Base-by-base conservation (phyloP, 2,888 invertebrate species). In the Octonoba sinensis region DNA sequence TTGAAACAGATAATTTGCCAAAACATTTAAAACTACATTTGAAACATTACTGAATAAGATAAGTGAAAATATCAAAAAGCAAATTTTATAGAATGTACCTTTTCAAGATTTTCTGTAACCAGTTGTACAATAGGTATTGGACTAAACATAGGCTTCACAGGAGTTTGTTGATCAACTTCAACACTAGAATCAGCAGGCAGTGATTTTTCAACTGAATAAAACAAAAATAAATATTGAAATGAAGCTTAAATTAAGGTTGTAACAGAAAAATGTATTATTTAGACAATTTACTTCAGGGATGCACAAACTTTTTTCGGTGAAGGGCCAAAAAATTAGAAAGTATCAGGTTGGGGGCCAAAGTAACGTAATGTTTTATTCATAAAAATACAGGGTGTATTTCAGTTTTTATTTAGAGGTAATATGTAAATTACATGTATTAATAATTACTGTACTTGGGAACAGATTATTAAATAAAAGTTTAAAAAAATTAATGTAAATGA, bases 141-240 rank as follows among this genome's bases (percentile, higher is more conserved):
- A 59, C 82, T 82, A 57, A 84, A 77, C 73, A 84, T 78, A 12
- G 84, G 85, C 20, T 82, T 81, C 4, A 77, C 75, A 36, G 73
- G 49, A 16, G 82, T 60, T n/a, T 78, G 79, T 47, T 79, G 83
- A 64, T 85, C 81, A 76, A 59, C 84, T 64, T 84, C 85, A 71
- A 64, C 46, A 59, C 60, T 15, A 16, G 59, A 36, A 20, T 79
- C 83, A 57, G 78, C 75, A 44, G 84, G 77, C 12, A 82, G 84
- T 4, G 73, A 84, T 59, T 83, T 79, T 49, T 83, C 82, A 56
- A 84, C 82, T 83, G 54, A 2, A 78, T 15, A 62, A 51, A 67
- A 79, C 36, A 36, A 13, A 3, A 56, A 54, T 16, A 24, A 49
- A 20, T 18, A 8, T 36, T n/a, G 47, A 44, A 65, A 65, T 64